These are phyloP conservation scores for Yasuhikotakia modesta DNA, from an alignment of 2,797 vertebrate species.

Conservation along the genomic window DNA sequence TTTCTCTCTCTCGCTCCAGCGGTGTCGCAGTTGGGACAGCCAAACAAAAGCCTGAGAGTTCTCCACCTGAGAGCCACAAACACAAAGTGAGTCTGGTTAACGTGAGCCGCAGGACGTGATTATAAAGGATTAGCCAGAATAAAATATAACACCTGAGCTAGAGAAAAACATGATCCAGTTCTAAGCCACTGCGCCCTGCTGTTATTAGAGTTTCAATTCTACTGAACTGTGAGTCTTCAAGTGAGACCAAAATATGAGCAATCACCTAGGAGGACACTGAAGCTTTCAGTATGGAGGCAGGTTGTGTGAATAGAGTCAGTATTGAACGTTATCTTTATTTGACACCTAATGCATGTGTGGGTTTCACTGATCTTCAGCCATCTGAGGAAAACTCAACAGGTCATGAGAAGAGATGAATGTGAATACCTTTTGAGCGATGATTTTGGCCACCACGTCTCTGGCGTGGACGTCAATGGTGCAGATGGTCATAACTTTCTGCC, in stretches of 20 bases:
- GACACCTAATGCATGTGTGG: neutral
- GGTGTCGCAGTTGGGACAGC: conserved; percentile 93
- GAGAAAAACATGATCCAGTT: conserved; percentile 35
- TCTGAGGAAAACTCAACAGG: neutral
- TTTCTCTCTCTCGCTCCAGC: conserved; percentile 85
- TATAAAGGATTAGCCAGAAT: conserved; percentile 35
- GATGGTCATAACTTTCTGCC: conserved; percentile 96
- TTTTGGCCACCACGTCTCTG: conserved; percentile 92
- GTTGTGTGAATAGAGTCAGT: conserved; percentile 19
- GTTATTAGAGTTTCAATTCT: conserved; percentile 46
- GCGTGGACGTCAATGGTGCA: conserved; percentile 96
- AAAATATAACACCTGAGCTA: conserved; percentile 47
- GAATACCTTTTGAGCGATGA: conserved; percentile 89
- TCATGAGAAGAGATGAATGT: neutral
- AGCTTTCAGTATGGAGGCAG: conserved; percentile 18
- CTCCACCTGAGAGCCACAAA: conserved; percentile 80
- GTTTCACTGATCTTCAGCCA: neutral
- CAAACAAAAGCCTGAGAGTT: conserved; percentile 91
- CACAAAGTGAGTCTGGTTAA: conserved; percentile 17
- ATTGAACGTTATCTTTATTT: conserved; percentile 18
- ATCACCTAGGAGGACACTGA: conserved; percentile 24
- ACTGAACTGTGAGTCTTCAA: conserved; percentile 23
- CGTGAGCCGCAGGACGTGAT: neutral
- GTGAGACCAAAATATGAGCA: conserved; percentile 38
- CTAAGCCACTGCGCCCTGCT: conserved; percentile 44